A percentile compares a stretch with the other conserved stretches of the same genome.
phyloP scores from a whole-genome alignment of 1,140 invertebrate genomes.

The Scaptomyza montana region DNA sequence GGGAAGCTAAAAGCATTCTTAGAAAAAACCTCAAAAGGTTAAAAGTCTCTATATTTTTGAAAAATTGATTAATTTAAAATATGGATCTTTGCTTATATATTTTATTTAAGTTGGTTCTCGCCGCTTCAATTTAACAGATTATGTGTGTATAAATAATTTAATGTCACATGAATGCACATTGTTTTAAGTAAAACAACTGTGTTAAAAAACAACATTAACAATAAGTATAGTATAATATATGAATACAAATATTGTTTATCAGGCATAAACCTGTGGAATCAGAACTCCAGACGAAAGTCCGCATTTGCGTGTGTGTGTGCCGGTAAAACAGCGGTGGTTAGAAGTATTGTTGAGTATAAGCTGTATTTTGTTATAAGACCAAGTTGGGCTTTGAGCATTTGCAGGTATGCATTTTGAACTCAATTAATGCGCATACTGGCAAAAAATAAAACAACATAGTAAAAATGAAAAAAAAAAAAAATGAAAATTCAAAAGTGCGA shows the following conservation, averaged over 20 bases:
- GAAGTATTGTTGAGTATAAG: slow-evolving; percentile 24
- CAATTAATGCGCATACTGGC: slow-evolving; percentile 7
- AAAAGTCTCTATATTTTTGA: too few species aligned
- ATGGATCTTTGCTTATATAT: too few species aligned
- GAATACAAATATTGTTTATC: slow-evolving; percentile 14
- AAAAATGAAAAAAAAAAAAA: slow-evolving; percentile 10
- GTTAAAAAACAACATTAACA: slow-evolving; percentile 37
- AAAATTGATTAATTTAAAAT: too few species aligned
- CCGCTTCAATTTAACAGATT: too few species aligned
- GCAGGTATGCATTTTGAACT: slow-evolving; percentile 22
- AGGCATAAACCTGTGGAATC: slow-evolving; percentile 66
- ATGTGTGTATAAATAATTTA: background rate
- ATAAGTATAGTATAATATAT: slow-evolving; percentile 13
- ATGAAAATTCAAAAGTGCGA: slow-evolving; percentile 1
- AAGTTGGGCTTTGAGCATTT: slow-evolving; percentile 14
- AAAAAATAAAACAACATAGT: slow-evolving; percentile 8
- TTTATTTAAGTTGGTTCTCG: too few species aligned
- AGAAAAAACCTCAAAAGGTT: too few species aligned
- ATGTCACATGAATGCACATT: slow-evolving; percentile 2
- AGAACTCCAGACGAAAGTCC: slow-evolving; percentile 51
- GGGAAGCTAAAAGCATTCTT: too few species aligned
- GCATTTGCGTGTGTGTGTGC: slow-evolving; percentile 6
- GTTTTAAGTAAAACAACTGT: slow-evolving; percentile 47
- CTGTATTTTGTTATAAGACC: slow-evolving; percentile 38
- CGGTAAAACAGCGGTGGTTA: slow-evolving; percentile 9